Percentiles rank a stretch among this genome's conserved stretches.
Conservation (phyloP, 1,140 invertebrate species). For the Drosophila varians region DNA sequence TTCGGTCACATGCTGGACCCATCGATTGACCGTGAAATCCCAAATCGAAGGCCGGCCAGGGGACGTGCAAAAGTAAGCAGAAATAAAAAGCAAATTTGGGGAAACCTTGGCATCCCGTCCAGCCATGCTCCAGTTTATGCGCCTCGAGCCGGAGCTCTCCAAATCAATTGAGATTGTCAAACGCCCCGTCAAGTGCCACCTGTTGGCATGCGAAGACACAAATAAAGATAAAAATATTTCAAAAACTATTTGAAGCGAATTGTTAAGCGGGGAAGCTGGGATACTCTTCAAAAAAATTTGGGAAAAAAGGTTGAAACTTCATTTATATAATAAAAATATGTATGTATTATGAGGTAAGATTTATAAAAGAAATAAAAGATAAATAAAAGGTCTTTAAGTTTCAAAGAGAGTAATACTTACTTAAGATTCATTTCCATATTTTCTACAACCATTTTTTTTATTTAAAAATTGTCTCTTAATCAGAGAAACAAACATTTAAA, state of each 20-base stretch:
- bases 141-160: slow-evolving; percentile 53
- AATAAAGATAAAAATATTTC: slow-evolving; percentile 7
- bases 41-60: slow-evolving; percentile 14
- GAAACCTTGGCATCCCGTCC: slow-evolving; percentile 32
- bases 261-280: background rate
- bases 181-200: slow-evolving; percentile 67
- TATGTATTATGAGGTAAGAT: too few relatives aligned
- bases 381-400: too few relatives aligned
- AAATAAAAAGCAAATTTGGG: slow-evolving; percentile 17
- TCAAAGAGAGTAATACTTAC: too few relatives aligned
- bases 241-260: background rate
- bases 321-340: too few relatives aligned
- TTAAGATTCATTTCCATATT: too few relatives aligned
- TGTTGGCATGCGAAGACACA: slow-evolving; percentile 26
- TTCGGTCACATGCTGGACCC: slow-evolving; percentile 9
- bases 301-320: background rate
- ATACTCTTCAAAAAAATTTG: slow-evolving; percentile 9
- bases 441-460: too few relatives aligned
- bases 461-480: background rate
- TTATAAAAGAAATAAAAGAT: too few relatives aligned
- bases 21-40: slow-evolving; percentile 34
- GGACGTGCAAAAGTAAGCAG: slow-evolving; percentile 18
- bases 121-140: slow-evolving; percentile 68
- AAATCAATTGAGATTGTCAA: slow-evolving; percentile 77
- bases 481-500: background rate